phyloP scores from a whole-genome alignment of 2,888 invertebrate genomes.

The Ophion costatus region DNA sequence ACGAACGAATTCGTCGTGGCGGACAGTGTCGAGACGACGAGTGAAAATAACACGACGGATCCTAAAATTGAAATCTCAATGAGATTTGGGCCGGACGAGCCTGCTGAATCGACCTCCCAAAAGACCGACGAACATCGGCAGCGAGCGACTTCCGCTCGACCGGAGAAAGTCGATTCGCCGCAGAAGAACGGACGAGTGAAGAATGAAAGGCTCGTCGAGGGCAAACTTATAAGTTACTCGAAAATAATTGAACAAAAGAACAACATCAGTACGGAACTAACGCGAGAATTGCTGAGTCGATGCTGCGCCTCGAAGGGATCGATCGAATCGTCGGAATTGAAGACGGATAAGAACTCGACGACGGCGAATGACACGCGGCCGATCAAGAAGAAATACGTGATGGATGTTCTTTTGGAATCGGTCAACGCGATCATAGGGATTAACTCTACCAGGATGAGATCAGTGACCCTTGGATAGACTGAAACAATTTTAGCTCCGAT shows the following conservation, averaged over 20 bases:
- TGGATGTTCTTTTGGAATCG: constrained; percentile 48
- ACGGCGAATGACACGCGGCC: background rate
- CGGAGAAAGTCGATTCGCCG: background rate
- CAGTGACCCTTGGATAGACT: background rate
- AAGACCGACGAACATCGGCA: background rate
- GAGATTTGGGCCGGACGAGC: constrained; percentile 37
- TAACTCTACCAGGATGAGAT: constrained; percentile 16
- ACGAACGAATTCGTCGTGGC: background rate
- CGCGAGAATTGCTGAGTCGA: background rate
- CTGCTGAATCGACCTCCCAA: background rate
- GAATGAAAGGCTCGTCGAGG: constrained; percentile 3
- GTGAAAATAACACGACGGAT: background rate
- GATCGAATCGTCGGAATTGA: background rate
- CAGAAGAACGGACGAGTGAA: background rate
- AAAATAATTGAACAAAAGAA: background rate
- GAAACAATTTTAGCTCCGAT: background rate
- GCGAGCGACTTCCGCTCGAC: background rate
- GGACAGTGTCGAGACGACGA: background rate
- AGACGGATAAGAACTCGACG: background rate
- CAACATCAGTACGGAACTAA: background rate
- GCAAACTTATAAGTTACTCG: background rate
- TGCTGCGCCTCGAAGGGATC: background rate
- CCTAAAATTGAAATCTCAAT: constrained; percentile 11
- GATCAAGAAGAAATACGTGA: constrained; percentile 31
- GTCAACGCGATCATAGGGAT: constrained; percentile 26